Evolutionary conservation across 2,797 vertebrate species (phyloP), one percentile per base, ranked within the genome.

Genomic region (Mallotus villosus): DNA sequence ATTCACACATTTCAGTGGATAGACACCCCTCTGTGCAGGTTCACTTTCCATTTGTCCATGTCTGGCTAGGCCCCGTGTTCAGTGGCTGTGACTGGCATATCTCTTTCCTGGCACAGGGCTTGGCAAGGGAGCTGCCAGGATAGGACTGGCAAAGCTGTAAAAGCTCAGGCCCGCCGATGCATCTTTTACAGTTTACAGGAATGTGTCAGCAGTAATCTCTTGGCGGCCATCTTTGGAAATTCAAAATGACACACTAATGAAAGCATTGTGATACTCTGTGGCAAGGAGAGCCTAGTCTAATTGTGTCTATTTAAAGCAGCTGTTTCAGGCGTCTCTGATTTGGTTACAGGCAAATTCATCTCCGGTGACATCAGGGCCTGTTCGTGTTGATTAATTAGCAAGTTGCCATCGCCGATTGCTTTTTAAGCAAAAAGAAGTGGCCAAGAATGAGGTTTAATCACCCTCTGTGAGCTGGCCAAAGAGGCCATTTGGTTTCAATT

Each of bases 401-500:
- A 86, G 86, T 91, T 89, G 34, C 88, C 90, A 89, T 91, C 89
- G 34, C 88, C 90, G 89, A 92, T 92, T 82, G 87, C 73, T 84
- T 90, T 85, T 92, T 92, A 91, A 93, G 89, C 91, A 91, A 89
- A 92, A 90, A 90, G 84, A 93, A 84, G 90, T 91, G 87, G 90
- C 87, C 77, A 78, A 87, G 81, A 81, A 77, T 67, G 72, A 82
- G 78, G 86, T 87, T 89, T 92, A 90, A 86, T 90, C 84, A 85
- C 83, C 85, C 81, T 88, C 84, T 71, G 81, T 66, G 61, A 90
- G 88, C 90, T 76, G 79, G 91, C 91, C 90, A 93, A 88, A 93
- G 91, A 94, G 37, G 89, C 90, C 82, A 87, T 91, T 94, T 95
- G 92, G 89, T 92, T 94, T 93, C 92, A 95, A 92, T 95, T 92